A percentile compares a stretch with the other conserved stretches of the same genome.
Conservation (phyloP, 2,113 vertebrate genomes). For the Clupea harengus region DNA sequence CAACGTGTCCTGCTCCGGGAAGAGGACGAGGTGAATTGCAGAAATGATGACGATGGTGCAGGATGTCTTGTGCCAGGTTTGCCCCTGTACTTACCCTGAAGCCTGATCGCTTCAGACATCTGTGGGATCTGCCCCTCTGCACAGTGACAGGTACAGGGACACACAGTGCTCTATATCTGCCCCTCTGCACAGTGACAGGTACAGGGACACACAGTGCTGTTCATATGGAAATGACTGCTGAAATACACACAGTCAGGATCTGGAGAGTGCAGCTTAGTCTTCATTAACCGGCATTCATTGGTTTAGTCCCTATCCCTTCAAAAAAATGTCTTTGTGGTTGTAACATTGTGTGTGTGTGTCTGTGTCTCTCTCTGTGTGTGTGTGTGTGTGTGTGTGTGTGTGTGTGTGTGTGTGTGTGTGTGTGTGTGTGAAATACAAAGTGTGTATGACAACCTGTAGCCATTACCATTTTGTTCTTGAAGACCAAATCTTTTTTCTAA, state of each 20-base stretch:
- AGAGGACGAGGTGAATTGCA: not conserved
- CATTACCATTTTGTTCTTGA: not conserved
- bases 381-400: not conserved
- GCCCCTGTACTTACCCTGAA: not conserved
- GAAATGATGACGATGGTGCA: not conserved
- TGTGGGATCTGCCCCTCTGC: not conserved
- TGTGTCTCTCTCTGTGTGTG: not conserved
- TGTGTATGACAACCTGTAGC: not conserved
- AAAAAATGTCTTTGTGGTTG: too few relatives aligned
- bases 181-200: not conserved
- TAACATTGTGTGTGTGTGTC: slow-evolving; percentile 1
- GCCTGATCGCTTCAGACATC: not conserved
- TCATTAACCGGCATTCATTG: too few relatives aligned
- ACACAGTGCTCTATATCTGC: not conserved
- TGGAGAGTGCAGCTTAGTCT: too few relatives aligned
- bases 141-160: not conserved
- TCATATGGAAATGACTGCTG: not conserved
- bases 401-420: not conserved
- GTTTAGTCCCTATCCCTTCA: too few relatives aligned
- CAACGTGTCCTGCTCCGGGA: too few relatives aligned
- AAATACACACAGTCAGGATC: not conserved
- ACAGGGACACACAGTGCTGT: not conserved
- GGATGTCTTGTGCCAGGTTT: not conserved
- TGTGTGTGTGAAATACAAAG: not conserved
- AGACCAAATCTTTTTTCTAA: not conserved